These are phyloP conservation scores for Oscheius sp. DNA, from an alignment of 1,140 invertebrate species.

Conservation along the genomic window DNA sequence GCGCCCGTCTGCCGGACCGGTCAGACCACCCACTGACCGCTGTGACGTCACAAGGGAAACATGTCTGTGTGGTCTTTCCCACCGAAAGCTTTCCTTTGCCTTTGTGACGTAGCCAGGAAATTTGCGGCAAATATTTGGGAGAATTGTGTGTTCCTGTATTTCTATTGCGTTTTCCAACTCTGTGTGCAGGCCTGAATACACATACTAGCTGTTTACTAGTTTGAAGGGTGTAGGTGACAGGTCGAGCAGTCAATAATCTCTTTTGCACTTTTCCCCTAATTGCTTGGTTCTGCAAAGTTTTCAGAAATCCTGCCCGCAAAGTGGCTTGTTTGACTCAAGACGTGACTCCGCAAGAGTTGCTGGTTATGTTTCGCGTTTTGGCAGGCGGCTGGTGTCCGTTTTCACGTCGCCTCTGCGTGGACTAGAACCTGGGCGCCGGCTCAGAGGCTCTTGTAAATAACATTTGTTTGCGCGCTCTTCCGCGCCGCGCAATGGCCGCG, in stretches of 20 bases:
- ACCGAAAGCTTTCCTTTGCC: neutral
- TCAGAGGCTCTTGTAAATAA: slow-evolving; percentile 11
- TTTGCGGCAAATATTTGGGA: neutral
- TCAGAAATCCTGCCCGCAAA: too few relatives aligned
- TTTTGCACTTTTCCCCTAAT: too few relatives aligned
- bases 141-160: neutral
- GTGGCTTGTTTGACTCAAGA: neutral
- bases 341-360: neutral
- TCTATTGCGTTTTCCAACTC: neutral
- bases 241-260: too few relatives aligned
- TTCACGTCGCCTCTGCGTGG: slow-evolving; percentile 5
- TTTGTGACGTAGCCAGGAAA: neutral
- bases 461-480: slow-evolving; percentile 13
- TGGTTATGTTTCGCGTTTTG: neutral
- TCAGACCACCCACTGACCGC: slow-evolving; percentile 4
- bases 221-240: too few relatives aligned
- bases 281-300: too few relatives aligned
- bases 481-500: slow-evolving; percentile 6
- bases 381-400: slow-evolving; percentile 7
- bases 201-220: neutral
- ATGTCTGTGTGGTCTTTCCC: neutral
- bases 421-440: slow-evolving; percentile 9
- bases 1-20: too few relatives aligned
- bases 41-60: neutral
- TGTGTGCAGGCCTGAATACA: slow-evolving; percentile 6